Conservation (phyloP, 2,797 vertebrate genomes). For the Gouania willdenowi region DNA sequence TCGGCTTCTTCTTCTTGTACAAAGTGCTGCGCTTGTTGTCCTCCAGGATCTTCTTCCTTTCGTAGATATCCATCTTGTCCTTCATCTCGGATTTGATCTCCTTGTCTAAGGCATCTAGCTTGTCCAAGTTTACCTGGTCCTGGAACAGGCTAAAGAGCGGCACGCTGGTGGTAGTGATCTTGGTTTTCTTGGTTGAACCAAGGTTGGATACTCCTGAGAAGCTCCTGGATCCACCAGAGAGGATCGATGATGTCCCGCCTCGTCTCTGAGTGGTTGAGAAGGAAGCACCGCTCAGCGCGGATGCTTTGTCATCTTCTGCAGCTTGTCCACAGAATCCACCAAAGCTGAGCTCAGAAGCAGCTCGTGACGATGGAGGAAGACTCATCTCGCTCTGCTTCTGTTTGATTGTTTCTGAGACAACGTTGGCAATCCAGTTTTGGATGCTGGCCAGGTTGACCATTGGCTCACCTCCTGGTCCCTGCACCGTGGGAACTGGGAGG, state of each 20-base stretch:
- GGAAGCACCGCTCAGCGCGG: constrained; percentile 74
- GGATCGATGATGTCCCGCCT: constrained; percentile 39
- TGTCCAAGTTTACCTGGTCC: constrained; percentile 85
- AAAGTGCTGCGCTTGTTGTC: constrained; percentile 91
- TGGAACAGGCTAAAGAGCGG: constrained; percentile 91
- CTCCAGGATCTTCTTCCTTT: constrained; percentile 86
- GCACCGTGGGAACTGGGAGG: constrained; percentile 67
- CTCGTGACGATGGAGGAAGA: constrained; percentile 70
- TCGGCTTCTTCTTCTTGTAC: constrained; percentile 91
- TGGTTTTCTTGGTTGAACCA: constrained; percentile 54
- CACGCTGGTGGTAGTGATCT: constrained; percentile 84
- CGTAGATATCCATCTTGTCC: constrained; percentile 85
- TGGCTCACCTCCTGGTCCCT: constrained; percentile 79
- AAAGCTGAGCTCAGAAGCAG: constrained; percentile 71
- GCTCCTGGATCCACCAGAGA: constrained; percentile 55
- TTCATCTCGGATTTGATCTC: constrained; percentile 86
- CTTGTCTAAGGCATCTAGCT: constrained; percentile 84
- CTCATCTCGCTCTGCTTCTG: constrained; percentile 90
- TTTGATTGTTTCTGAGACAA: constrained; percentile 90
- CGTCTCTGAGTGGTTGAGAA: constrained; percentile 47
- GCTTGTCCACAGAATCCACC: constrained; percentile 38
- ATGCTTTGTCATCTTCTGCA: constrained; percentile 79
- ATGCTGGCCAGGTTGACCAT: constrained; percentile 87
- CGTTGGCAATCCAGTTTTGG: constrained; percentile 93
- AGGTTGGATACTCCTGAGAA: constrained; percentile 63